These are phyloP conservation scores for Heliconius melpomene DNA, from an alignment of 1,140 invertebrate genomes.

Conservation along the genomic window DNA sequence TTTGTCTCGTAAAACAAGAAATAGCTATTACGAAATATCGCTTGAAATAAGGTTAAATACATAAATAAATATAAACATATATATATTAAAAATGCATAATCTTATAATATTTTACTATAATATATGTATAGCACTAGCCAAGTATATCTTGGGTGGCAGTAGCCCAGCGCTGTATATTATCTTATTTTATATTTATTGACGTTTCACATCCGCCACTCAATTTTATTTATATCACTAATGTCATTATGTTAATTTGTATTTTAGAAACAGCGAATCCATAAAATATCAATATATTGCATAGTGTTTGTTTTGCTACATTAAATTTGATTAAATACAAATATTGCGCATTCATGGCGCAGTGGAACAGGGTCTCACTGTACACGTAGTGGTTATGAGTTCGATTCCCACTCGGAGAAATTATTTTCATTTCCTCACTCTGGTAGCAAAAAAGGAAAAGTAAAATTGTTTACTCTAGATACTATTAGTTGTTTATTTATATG, in stretches of 20 bases:
- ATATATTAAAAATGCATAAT: neutral
- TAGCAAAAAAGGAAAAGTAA: too few relatives aligned
- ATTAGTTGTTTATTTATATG: neutral
- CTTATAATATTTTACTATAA: neutral
- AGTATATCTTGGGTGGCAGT: constrained; percentile 1
- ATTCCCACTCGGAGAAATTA: too few relatives aligned
- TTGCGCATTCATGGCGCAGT: too few relatives aligned
- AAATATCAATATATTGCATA: constrained; percentile 3
- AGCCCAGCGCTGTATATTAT: neutral
- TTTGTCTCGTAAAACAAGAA: too few relatives aligned
- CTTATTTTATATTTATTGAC: neutral
- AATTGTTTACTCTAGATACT: too few relatives aligned
- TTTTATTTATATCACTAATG: constrained; percentile 2
- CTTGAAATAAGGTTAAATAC: neutral
- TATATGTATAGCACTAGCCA: neutral
- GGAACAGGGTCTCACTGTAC: too few relatives aligned
- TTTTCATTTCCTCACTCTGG: too few relatives aligned
- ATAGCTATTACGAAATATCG: too few relatives aligned
- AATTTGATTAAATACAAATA: too few relatives aligned
- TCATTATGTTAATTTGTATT: neutral
- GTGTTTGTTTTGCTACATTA: neutral
- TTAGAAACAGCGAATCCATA: neutral
- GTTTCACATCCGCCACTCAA: neutral
- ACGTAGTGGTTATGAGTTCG: too few relatives aligned
- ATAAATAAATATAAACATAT: neutral